Base-by-base conservation (phyloP, 2,888 invertebrate species). In the Scaptomyza caliginosa region DNA sequence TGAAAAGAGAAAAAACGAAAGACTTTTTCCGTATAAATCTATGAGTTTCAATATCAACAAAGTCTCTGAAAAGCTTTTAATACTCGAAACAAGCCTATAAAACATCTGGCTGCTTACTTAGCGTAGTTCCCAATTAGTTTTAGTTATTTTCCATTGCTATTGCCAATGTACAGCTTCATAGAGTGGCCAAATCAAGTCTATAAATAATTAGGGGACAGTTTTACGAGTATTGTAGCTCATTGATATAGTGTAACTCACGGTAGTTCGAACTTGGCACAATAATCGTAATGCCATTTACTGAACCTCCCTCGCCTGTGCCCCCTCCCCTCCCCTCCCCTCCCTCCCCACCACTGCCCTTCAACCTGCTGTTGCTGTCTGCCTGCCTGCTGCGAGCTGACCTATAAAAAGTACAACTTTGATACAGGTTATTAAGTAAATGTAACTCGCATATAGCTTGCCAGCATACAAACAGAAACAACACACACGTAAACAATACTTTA, bases 351-450 rank as follows among this genome's bases (percentile, higher is more conserved):
- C n/a, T n/a, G n/a, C n/a, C n/a, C n/a, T n/a, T n/a, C n/a, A n/a
- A n/a, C n/a, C n/a, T n/a, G n/a, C 26, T 16, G n/a, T 8, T 6
- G 26, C 24, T 26, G 40, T 4, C 8, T 8, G 34, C 16, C 34
- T 34, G 39, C 50, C 40, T 21, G 42, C 58, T 45, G 58, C n/a
- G 43, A 38, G 46, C 21, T 73, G 67, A 77, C 74, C 74, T 74
- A 74, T 63, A 79, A 77, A 81, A 68, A 74, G 72, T 68, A 68
- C 64, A 78, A 75, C 51, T 66, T 56, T 70, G 71, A 62, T 70
- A 65, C 65, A 72, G 81, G 81, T 84, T 81, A 77, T 86, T 84
- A 69, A 86, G 84, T 74, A 74, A 86, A 83, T 74, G 86, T 71
- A 74, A 67, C 58, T 69, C 81, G 66, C 73, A 55, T 69, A 77